A percentile compares a stretch with the other conserved stretches of the same genome.
Conservation (phyloP, 2,888 invertebrate genomes). For the Ethmia dodecea region DNA sequence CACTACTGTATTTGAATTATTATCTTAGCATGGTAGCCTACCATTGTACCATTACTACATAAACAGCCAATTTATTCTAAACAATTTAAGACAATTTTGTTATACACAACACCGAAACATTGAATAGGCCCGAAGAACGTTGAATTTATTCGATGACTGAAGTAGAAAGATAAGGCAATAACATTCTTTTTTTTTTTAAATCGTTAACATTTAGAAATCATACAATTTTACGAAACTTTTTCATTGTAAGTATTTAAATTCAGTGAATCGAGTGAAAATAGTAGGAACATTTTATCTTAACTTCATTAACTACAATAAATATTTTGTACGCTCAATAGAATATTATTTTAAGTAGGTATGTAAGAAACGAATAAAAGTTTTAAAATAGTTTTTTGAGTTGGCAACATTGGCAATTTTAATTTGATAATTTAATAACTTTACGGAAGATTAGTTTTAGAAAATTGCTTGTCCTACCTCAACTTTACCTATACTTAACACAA, state of each 20-base stretch:
- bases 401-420: not conserved
- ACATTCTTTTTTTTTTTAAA: constrained; percentile 2
- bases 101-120: constrained; percentile 23
- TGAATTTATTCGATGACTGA: constrained; percentile 35
- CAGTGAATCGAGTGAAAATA: not conserved
- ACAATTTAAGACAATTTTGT: too few relatives aligned
- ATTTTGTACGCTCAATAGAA: not conserved
- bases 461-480: not conserved
- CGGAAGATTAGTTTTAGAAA: not conserved
- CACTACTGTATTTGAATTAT: too few relatives aligned
- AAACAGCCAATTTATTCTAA: too few relatives aligned
- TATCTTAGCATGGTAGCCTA: too few relatives aligned
- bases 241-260: too few relatives aligned
- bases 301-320: not conserved
- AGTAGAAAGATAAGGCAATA: constrained; percentile 28
- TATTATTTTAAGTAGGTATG: not conserved
- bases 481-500: not conserved
- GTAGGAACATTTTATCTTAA: not conserved
- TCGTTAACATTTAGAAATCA: not conserved
- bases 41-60: too few relatives aligned
- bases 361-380: not conserved
- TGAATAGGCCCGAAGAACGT: constrained; percentile 34
- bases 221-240: too few relatives aligned
- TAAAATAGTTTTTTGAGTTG: not conserved
- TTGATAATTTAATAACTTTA: not conserved